Base-by-base conservation (phyloP, 37 sponge, comb jelly and placozoan species). In the Axinella damicornis region DNA sequence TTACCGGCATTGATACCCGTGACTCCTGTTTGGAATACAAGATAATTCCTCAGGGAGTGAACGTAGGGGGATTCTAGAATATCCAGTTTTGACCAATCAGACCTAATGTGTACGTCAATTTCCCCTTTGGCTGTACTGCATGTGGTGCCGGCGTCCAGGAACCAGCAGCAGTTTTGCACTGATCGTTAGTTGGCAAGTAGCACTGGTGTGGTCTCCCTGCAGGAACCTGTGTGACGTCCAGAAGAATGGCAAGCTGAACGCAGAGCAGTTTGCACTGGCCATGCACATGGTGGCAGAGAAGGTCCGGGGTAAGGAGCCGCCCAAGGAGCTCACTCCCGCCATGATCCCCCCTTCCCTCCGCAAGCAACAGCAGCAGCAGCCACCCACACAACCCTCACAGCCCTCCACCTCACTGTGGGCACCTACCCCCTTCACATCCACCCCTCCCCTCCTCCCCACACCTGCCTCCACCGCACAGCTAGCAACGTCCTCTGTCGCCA, bases 191-290 rank as follows among this genome's bases (percentile, higher is more conserved):
- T n/a, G n/a, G n/a, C n/a, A n/a, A n/a, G 9, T 9, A 46, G 6
- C 46, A 46, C 9, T 46, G 6, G 9, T 9, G 46, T 9, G 6
- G 6, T 9, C 46, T 46, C 46, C 46, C 56, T 54, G 22, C 74
- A 95, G 96, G 96, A 85, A 70, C 28, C 46, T 95, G 87, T 82
- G 94, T 78, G 96, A 95, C 63, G 82, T 81, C 16, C 39, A 89
- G 20, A 81, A 90, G 60, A 79, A 54, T 64, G 96, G 96, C 5
- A 76, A 80, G 33, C 94, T 95, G 0, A 95, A 92, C 55, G 46
- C 78, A 35, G 96, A 95, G 61, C 94, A 95, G 80, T 95, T 95
- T 92, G 96, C 96, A 52, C 83, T 95, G 37, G 96, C 96, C 61
- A 89, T 95, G 94, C 85, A 63, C 78, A 77, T 95, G 24, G 83